A percentile compares a stretch with the other conserved stretches of the same genome.
These are phyloP conservation scores for Muscicapa adusta DNA, from an alignment of 2,113 vertebrate species.

Conservation along the genomic window DNA sequence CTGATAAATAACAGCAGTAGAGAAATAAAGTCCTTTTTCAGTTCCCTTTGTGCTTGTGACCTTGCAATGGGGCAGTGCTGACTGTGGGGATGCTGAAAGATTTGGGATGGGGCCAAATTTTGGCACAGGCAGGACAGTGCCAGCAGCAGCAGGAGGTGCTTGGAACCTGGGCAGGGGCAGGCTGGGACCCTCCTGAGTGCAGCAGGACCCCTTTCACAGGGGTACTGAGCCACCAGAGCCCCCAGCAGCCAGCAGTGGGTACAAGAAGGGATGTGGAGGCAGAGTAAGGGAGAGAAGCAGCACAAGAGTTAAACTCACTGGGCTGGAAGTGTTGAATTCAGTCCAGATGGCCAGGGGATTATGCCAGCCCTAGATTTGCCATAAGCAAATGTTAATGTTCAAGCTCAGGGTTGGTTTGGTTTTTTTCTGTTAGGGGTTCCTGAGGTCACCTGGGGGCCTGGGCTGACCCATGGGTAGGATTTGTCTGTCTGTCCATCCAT, in stretches of 20 bases:
- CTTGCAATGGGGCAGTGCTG: fast-evolving
- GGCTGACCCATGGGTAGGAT: not conserved
- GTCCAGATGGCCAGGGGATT: slow-evolving; percentile 34
- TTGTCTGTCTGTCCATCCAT: fast-evolving
- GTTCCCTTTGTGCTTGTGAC: fast-evolving
- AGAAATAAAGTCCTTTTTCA: not conserved
- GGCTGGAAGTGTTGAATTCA: not conserved
- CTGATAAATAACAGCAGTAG: not conserved
- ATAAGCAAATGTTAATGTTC: not conserved
- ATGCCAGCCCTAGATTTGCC: slow-evolving; percentile 24
- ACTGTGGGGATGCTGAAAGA: not conserved
- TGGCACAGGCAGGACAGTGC: not conserved
- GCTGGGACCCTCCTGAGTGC: not conserved
- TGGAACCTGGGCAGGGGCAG: not conserved
- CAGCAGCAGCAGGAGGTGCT: not conserved
- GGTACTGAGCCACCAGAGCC: not conserved
- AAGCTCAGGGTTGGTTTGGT: not conserved
- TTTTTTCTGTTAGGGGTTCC: not conserved
- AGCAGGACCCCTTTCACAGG: not conserved
- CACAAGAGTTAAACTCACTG: fast-evolving
- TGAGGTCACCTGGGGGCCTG: not conserved
- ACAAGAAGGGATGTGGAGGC: not conserved
- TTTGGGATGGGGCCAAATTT: not conserved
- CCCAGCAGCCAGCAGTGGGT: fast-evolving
- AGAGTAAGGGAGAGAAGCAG: not conserved